These are phyloP conservation scores for Kryptolebias ocellatus DNA, from an alignment of 2,797 vertebrate genomes.

Conservation along the genomic window DNA sequence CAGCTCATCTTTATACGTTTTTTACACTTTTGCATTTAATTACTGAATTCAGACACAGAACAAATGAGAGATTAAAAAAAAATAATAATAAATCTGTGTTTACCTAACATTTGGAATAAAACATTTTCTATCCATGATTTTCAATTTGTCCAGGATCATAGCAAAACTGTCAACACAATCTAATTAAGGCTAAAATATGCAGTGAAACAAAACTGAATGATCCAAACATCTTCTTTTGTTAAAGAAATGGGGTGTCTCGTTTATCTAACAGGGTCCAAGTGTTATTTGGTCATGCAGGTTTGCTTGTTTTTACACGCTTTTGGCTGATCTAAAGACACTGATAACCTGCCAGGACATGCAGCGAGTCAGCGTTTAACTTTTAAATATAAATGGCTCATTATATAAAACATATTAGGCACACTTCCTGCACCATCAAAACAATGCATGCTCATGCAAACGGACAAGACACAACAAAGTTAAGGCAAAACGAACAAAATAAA, in stretches of 20 bases:
- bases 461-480: no score
- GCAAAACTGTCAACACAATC: not conserved
- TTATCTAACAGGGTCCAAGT: not conserved
- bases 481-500: no score
- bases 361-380: not conserved
- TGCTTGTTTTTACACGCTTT: not conserved
- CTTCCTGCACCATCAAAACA: no score
- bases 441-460: no score
- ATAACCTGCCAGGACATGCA: not conserved
- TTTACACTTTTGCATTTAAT: not conserved
- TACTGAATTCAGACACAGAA: constrained; percentile 1
- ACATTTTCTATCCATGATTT: not conserved
- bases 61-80: not conserved
- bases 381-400: no score
- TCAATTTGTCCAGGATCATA: not conserved
- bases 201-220: no score
- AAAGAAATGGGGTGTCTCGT: not conserved
- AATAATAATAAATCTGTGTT: no score
- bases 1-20: not conserved
- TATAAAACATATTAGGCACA: no score
- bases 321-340: not conserved
- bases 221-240: no score
- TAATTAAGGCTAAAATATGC: not conserved
- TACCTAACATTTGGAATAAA: no score
- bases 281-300: not conserved